Evolutionary conservation across 2,797 vertebrate species (phyloP).

Genomic region (Schizopygopsis malacanthus): DNA sequence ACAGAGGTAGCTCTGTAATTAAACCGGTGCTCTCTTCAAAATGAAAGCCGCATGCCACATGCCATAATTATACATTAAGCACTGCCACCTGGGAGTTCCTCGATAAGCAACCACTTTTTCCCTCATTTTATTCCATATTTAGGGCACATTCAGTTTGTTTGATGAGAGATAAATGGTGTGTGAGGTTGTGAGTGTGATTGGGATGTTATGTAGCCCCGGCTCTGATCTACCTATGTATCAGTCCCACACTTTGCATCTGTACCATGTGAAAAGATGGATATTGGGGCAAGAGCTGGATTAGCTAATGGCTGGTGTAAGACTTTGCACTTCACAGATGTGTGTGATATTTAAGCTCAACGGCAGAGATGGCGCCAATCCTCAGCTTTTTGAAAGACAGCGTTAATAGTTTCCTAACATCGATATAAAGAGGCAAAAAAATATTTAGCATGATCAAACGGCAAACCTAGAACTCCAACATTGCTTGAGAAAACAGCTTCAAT

Average conservation of each 20-base stretch:
- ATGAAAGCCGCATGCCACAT: slow-evolving; percentile 52
- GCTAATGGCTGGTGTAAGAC: neutral
- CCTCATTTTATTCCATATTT: slow-evolving; percentile 57
- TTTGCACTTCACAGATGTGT: neutral
- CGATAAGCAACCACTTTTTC: slow-evolving; percentile 49
- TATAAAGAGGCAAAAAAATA: slow-evolving; percentile 16
- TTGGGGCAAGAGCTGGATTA: neutral
- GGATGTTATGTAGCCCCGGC: slow-evolving; percentile 50
- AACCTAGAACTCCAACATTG: slow-evolving; percentile 4
- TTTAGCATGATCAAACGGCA: too few relatives aligned
- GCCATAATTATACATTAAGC: slow-evolving; percentile 62
- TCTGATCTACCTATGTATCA: slow-evolving; percentile 56
- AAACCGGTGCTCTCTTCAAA: slow-evolving; percentile 60
- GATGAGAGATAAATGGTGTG: slow-evolving; percentile 60
- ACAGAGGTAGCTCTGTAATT: slow-evolving; percentile 60
- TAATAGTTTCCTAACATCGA: slow-evolving; percentile 28
- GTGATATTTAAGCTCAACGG: neutral
- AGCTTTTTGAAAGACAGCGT: neutral
- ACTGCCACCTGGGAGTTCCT: slow-evolving; percentile 59
- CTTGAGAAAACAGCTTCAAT: slow-evolving; percentile 35
- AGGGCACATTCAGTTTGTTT: slow-evolving; percentile 58
- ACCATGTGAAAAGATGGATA: slow-evolving; percentile 26
- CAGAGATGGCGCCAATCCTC: neutral
- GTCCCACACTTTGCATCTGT: slow-evolving; percentile 57
- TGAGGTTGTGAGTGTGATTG: slow-evolving; percentile 54